Percentiles rank a stretch among this genome's conserved stretches.
phyloP scores from a whole-genome alignment of 2,888 invertebrate species.

The Melanargia galathea region DNA sequence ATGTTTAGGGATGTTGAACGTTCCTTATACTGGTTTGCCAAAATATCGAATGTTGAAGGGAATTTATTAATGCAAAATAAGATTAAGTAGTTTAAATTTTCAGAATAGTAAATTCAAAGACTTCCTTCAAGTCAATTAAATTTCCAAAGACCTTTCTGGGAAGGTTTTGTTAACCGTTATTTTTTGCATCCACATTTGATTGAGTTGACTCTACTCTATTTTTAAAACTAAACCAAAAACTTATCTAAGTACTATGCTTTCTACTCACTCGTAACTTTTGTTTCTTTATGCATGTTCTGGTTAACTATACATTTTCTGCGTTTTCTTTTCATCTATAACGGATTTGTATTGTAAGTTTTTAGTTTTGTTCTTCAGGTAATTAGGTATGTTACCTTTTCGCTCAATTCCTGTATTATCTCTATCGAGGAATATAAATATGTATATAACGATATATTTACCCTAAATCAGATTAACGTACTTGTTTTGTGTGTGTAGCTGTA shows the following conservation, averaged over 20 bases:
- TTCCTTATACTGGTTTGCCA: neutral
- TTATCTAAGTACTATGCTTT: neutral
- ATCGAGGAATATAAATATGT: neutral
- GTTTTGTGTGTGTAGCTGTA: slow-evolving; percentile 62
- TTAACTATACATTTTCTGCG: neutral
- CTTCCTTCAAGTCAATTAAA: too few species aligned
- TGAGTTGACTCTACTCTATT: neutral
- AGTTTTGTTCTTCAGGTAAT: neutral
- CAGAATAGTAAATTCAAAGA: too few species aligned
- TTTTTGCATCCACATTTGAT: neutral
- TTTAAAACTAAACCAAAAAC: neutral
- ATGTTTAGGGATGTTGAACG: neutral
- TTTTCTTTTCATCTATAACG: neutral
- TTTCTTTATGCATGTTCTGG: neutral
- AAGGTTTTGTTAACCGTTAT: neutral
- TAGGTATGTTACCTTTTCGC: neutral
- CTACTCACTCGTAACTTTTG: neutral
- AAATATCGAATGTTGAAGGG: neutral
- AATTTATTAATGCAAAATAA: neutral
- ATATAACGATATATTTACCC: neutral
- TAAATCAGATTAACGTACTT: slow-evolving; percentile 50
- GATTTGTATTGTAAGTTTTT: neutral
- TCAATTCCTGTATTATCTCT: neutral
- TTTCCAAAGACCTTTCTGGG: neutral
- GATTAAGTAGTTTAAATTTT: too few species aligned